phyloP scores from a whole-genome alignment of 2,113 vertebrate species.

The Hyperopisus bebe region DNA sequence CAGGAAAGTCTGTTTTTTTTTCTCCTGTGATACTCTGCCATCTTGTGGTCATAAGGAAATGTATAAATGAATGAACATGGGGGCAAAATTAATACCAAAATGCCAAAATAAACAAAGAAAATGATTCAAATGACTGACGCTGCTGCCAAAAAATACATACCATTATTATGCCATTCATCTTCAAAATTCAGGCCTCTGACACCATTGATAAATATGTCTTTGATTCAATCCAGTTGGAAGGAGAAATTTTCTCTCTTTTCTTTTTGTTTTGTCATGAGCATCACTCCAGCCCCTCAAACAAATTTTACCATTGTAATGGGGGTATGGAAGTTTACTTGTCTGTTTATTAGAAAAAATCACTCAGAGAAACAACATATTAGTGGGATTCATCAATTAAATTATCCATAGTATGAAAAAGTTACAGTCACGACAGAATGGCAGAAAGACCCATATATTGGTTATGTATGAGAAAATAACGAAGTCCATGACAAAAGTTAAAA shows the following conservation, averaged over 20 bases:
- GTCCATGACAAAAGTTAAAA: background rate
- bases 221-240: background rate
- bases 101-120: background rate
- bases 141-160: background rate
- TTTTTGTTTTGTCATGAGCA: background rate
- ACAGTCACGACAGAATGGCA: background rate
- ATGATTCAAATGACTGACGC: background rate
- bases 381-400: background rate
- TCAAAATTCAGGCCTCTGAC: background rate
- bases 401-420: background rate
- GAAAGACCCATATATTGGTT: background rate
- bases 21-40: background rate
- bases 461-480: background rate
- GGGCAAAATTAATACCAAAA: background rate
- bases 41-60: background rate
- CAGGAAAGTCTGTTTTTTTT: background rate
- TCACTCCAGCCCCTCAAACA: background rate
- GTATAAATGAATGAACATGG: background rate
- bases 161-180: background rate
- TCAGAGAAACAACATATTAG: background rate
- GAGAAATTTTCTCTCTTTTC: background rate
- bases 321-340: background rate
- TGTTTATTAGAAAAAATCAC: background rate
- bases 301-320: background rate
- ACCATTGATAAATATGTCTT: background rate